A percentile compares a stretch with the other conserved stretches of the same genome.
phyloP scores from a whole-genome alignment of 2,113 vertebrate genomes.

The Acanthochromis polyacanthus region DNA sequence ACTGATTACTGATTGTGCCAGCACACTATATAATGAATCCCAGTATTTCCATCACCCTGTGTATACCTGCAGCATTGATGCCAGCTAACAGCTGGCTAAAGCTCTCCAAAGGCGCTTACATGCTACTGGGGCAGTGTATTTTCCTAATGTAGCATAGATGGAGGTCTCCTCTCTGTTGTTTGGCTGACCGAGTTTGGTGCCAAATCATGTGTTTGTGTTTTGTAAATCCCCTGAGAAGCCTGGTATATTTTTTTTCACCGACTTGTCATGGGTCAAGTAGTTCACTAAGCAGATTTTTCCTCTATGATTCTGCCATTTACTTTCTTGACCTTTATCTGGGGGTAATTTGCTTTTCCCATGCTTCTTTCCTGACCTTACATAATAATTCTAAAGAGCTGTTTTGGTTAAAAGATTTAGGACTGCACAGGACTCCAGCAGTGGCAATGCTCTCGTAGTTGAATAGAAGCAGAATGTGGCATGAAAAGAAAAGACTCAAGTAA shows the following conservation, averaged over 20 bases:
- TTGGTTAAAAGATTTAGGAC: constrained; percentile 53
- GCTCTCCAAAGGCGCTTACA: not conserved
- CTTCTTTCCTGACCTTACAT: constrained; percentile 43
- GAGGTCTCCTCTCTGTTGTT: constrained; percentile 29
- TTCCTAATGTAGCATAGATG: constrained; percentile 20
- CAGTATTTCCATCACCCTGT: not conserved
- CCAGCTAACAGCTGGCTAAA: constrained; percentile 16
- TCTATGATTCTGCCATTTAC: constrained; percentile 23
- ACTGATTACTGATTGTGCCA: constrained; percentile 14
- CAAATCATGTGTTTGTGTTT: constrained; percentile 68
- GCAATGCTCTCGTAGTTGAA: not conserved
- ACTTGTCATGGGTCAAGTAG: constrained; percentile 50
- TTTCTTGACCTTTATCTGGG: constrained; percentile 46
- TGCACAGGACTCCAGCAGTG: constrained; percentile 20
- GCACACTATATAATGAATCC: not conserved
- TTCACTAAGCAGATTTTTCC: constrained; percentile 40
- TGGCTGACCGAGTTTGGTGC: constrained; percentile 35
- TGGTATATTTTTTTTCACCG: constrained; percentile 36
- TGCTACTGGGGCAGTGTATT: constrained; percentile 5
- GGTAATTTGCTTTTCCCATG: constrained; percentile 52
- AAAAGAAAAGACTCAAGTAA: too few species aligned
- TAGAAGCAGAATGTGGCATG: too few species aligned
- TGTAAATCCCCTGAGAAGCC: constrained; percentile 56
- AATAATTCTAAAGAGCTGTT: constrained; percentile 41
- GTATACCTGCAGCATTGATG: not conserved